Base-by-base conservation (phyloP, 2,797 vertebrate genomes). In the Agapornis canus region DNA sequence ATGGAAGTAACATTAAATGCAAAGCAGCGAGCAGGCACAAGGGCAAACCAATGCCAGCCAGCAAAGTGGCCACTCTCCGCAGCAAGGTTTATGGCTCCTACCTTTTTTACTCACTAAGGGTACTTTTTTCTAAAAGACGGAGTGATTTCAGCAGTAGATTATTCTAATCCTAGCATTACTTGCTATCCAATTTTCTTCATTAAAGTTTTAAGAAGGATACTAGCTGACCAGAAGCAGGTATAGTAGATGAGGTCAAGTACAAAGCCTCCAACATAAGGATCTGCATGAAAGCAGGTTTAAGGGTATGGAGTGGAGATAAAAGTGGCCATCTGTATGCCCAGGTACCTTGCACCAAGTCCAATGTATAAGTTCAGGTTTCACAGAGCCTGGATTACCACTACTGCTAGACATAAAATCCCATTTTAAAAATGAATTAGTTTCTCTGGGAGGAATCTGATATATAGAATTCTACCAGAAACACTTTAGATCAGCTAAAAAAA, bases 1-100 rank as follows among this genome's bases (percentile, higher is more conserved):
- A 11, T 0, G 10, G 57, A 43, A 37, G 22, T 2, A n/a, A 32
- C 2, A 4, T 2, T 17, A 17, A 23, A 31, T 4, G 21, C 42
- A 17, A 27, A 77, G 63, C 54, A 27, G 82, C 32, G 13, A 45
- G 71, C 7, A 15, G 31, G 22, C 52, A 18, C 43, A 16, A 17
- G 16, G 43, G 26, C 40, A 42, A 26, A 18, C 37, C 51, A n/a
- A 45, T 8, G 4, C 17, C 43, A 10, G 70, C 37, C 61, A 59
- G 37, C 32, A 10, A 48, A 23, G 35, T 0, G 2, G 9, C 52
- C 4, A 3, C 25, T 6, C 25, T 6, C 35, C 2, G 13, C 25
- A 25, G 1, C 25, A n/a, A 32, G 11, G 6, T 10, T 22, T 11
- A 29, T 3, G 31, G 31, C 37, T 65, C 35, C 25, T 35, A 7